Conservation (phyloP, 1,140 invertebrate species). For the Tetragonula clypearis region DNA sequence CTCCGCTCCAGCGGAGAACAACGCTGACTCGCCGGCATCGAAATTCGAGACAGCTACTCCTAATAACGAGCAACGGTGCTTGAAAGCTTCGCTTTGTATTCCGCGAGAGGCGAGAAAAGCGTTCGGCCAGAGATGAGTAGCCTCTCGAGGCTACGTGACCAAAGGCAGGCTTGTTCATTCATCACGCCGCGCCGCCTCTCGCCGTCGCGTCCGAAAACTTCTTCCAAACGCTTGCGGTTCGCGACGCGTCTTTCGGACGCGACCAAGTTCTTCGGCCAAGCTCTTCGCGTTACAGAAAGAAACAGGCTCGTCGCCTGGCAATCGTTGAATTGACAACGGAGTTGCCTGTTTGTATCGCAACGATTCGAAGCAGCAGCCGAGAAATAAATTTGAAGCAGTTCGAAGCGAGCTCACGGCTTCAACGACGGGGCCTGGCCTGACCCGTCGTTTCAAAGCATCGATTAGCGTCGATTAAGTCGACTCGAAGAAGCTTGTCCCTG, state of each 20-base stretch:
- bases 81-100: constrained; percentile 33
- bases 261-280: constrained; percentile 10
- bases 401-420: neutral
- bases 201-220: neutral
- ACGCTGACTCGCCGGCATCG: constrained; percentile 6
- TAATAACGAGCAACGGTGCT: neutral
- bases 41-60: constrained; percentile 21
- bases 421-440: neutral
- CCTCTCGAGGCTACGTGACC: constrained; percentile 42
- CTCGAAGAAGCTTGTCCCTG: constrained; percentile 29
- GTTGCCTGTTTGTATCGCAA: neutral
- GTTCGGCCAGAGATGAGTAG: constrained; percentile 21
- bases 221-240: neutral
- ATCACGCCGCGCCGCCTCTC: constrained; percentile 17
- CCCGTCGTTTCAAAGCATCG: constrained; percentile 41
- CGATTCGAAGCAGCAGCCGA: neutral
- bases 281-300: constrained; percentile 37
- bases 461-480: constrained; percentile 22
- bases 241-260: neutral
- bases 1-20: neutral
- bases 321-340: too few relatives aligned
- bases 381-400: neutral
- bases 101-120: constrained; percentile 16
- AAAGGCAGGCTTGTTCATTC: constrained; percentile 22
- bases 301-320: constrained; percentile 1